Conservation (phyloP, 2,888 invertebrate genomes). For the Leuctra nigra region DNA sequence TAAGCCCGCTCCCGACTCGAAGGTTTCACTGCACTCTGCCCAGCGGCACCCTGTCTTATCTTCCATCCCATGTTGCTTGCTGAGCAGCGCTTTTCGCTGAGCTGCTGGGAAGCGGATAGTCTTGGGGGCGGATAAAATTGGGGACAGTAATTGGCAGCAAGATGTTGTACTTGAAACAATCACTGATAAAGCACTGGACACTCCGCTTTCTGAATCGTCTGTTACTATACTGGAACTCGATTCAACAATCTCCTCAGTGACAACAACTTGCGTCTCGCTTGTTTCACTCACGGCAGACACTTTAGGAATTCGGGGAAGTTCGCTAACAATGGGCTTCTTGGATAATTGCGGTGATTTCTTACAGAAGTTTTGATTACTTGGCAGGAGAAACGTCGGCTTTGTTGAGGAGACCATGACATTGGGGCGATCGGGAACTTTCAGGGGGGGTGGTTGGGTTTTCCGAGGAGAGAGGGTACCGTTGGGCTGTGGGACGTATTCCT, state of each 20-base stretch:
- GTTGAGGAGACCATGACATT: background rate
- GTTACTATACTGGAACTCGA: background rate
- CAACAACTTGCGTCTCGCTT: too few relatives aligned
- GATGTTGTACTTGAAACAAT: background rate
- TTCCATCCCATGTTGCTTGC: background rate
- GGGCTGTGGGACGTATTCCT: background rate
- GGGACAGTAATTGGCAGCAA: constrained; percentile 42
- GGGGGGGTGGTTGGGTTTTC: background rate
- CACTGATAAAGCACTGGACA: background rate
- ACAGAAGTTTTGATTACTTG: background rate
- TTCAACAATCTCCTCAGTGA: background rate
- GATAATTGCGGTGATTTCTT: background rate
- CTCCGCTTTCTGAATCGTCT: background rate
- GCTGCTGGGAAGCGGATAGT: constrained; percentile 72
- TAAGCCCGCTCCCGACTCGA: constrained; percentile 72
- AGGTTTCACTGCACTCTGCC: constrained; percentile 73
- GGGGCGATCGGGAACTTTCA: background rate
- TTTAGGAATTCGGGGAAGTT: background rate
- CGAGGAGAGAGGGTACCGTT: background rate
- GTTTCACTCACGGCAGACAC: background rate
- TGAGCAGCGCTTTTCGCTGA: constrained; percentile 29
- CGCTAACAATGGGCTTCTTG: background rate
- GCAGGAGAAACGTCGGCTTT: constrained; percentile 2
- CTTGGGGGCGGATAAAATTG: constrained; percentile 73
- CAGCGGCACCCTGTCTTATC: constrained; percentile 54